phyloP scores from a whole-genome alignment of 2,113 vertebrate species.

The Thamnophis sirtalis region DNA sequence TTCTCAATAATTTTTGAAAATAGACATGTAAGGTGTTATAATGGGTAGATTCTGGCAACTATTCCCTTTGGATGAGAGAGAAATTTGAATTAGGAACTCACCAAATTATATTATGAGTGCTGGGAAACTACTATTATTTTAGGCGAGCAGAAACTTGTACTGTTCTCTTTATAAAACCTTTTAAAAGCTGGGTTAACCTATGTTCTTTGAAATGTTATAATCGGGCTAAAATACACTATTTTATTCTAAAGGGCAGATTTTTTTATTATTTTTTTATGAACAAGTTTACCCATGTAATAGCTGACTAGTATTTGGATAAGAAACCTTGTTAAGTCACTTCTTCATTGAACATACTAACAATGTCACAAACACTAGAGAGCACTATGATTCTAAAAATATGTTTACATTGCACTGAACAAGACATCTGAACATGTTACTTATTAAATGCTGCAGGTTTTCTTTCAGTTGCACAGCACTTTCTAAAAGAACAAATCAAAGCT shows the following conservation, averaged over 20 bases:
- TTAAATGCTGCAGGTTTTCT: neutral
- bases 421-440: neutral
- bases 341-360: constrained; percentile 16
- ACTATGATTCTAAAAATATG: constrained; percentile 19
- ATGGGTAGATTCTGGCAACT: no score
- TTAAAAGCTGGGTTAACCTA: neutral
- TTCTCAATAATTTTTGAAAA: neutral
- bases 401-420: constrained; percentile 34
- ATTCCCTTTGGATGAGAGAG: neutral
- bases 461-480: constrained; percentile 37
- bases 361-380: constrained; percentile 39
- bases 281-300: neutral
- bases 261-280: neutral
- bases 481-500: constrained; percentile 27
- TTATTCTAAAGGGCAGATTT: neutral
- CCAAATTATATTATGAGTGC: neutral
- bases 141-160: neutral
- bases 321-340: constrained; percentile 10
- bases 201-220: neutral
- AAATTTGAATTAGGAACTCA: neutral
- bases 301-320: neutral
- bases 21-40: neutral
- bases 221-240: neutral
- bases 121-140: neutral
- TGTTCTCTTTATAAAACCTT: neutral